A percentile compares a stretch with the other conserved stretches of the same genome.
Conservation (phyloP, 2,888 invertebrate genomes). For the Macrosoma leucophasiata region DNA sequence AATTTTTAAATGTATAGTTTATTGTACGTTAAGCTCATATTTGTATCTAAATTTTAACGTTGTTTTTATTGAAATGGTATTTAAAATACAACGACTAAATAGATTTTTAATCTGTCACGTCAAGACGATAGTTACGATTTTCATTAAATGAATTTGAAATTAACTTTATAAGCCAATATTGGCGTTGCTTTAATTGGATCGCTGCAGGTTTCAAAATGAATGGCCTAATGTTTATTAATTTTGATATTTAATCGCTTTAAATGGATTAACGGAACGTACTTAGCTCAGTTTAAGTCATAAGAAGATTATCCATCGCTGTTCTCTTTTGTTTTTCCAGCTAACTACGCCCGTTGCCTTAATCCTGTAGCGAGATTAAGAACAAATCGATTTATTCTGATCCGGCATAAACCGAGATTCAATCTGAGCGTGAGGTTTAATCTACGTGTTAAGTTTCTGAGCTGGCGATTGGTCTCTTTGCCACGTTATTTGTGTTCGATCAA, state of each 20-base stretch:
- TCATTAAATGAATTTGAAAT: too few species aligned
- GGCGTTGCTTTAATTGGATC: too few species aligned
- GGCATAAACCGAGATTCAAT: conserved; percentile 44
- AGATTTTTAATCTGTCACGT: conserved; percentile 19
- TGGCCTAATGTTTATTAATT: too few species aligned
- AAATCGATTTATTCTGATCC: conserved; percentile 49
- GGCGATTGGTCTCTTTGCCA: conserved; percentile 44
- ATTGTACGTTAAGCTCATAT: conserved; percentile 19
- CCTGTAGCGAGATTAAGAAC: conserved; percentile 46
- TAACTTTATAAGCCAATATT: too few species aligned
- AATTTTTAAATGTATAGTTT: too few species aligned
- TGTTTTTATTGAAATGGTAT: conserved; percentile 31
- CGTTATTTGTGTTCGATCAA: conserved; percentile 43
- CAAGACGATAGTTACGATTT: conserved; percentile 13
- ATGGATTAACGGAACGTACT: conserved; percentile 28
- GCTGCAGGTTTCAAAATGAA: too few species aligned
- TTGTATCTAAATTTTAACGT: conserved; percentile 24
- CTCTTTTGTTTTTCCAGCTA: conserved; percentile 47
- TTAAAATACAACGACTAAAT: conserved; percentile 45
- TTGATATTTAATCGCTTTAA: conserved; percentile 24
- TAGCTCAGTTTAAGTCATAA: conserved; percentile 26
- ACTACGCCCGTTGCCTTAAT: conserved; percentile 39
- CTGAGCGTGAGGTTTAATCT: conserved; percentile 42
- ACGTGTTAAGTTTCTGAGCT: conserved; percentile 41
- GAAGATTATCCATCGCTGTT: conserved; percentile 32